Evolutionary conservation across 2,113 vertebrate genomes (phyloP), one percentile per base, ranked within the genome.

Genomic region (Herpailurus yagouaroundi): DNA sequence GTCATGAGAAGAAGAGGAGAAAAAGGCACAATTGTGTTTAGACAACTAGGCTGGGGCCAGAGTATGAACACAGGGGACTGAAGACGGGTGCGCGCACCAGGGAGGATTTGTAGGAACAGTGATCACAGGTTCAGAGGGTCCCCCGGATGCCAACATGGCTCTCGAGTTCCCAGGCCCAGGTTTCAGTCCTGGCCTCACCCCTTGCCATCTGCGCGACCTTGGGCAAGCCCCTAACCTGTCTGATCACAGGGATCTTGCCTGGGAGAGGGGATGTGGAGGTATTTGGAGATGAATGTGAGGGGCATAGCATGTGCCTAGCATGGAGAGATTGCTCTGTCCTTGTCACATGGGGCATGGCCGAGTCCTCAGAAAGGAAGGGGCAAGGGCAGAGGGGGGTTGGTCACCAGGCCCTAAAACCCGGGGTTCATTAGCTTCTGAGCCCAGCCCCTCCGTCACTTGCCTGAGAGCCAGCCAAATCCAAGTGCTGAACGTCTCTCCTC

Each of bases 221-320:
- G n/a, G 14, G 64, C 55, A 38, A 84, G 52, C 81, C 18, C 5
- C 63, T n/a, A 8, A 48, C 3, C 14, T 68, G 66, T 52, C 38
- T 16, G 38, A 25, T 48, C 21, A 4, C 38, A 31, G 50, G 50
- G 6, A 16, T 11, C 23, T 6, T 73, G 68, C 16, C 48, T 11
- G 12, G 0, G 45, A 45, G 7, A 5, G 1, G 16, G 29, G 38
- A 3, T 19, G 36, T 57, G 5, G 27, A 33, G 12, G 29, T 69
- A 33, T 18, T 45, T 29, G 13, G 73, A n/a, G 88, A 36, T 25
- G 27, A 11, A 13, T 31, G 68, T 3, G 25, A 57, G 5, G 68
- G 36, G 13, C 69, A 10, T 5, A 23, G 48, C n/a, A 6, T 1
- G 4, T 16, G 89, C 73, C 88, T 8, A 23, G 57, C 5, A 16